Evolutionary conservation across 2,113 vertebrate genomes (phyloP).

Genomic region (rat (Rattus norvegicus)): GRCr8 NC_086021.1:61287001-61287500

Average conservation of each 20-base stretch:
- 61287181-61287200: background rate
- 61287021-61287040: background rate
- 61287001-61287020: background rate
- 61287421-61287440: background rate
- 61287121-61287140: too few species aligned
- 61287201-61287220: background rate
- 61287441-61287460: background rate
- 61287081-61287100: background rate
- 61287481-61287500: background rate
- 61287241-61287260: background rate
- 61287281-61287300: background rate
- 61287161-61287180: background rate
- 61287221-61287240: background rate
- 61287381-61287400: background rate
- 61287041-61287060: background rate
- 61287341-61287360: background rate
- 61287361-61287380: background rate
- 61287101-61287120: background rate
- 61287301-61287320: background rate
- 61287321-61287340: background rate
- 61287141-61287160: background rate
- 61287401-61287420: background rate
- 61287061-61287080: background rate
- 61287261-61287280: background rate
- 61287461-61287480: slow-evolving; percentile 14